Conservation (phyloP, 2,888 invertebrate genomes). For the Sialis fuliginosa region DNA sequence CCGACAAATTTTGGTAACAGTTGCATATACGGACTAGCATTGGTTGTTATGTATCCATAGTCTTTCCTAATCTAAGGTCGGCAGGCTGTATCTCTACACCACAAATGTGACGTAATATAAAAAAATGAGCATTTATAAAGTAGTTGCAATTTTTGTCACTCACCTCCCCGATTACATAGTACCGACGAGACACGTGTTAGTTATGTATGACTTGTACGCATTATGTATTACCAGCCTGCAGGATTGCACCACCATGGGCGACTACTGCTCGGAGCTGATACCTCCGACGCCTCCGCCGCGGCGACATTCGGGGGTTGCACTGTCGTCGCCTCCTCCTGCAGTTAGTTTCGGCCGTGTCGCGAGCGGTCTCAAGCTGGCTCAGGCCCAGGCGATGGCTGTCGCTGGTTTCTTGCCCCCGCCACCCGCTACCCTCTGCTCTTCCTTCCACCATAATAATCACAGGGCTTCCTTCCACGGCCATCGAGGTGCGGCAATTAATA, state of each 20-base stretch:
- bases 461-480: slow-evolving; percentile 45
- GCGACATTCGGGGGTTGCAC: slow-evolving; percentile 21
- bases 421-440: slow-evolving; percentile 14
- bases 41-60: too few species aligned
- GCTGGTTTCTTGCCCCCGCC: slow-evolving; percentile 41
- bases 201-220: too few species aligned
- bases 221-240: slow-evolving; percentile 27
- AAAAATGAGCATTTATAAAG: too few species aligned
- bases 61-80: too few species aligned
- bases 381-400: slow-evolving; percentile 53
- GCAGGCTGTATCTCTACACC: too few species aligned
- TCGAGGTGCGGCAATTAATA: slow-evolving; percentile 29
- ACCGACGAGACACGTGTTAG: too few species aligned
- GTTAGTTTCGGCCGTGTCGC: slow-evolving; percentile 38
- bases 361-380: slow-evolving; percentile 50
- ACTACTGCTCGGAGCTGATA: slow-evolving; percentile 40
- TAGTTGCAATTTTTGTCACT: too few species aligned
- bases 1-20: too few species aligned
- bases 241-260: slow-evolving; percentile 21
- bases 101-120: too few species aligned
- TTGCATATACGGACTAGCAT: too few species aligned
- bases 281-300: slow-evolving; percentile 40
- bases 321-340: slow-evolving; percentile 6
- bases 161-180: too few species aligned
- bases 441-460: slow-evolving; percentile 28